Conservation (phyloP, 1,140 invertebrate species). For the Anoplophora glabripennis region DNA sequence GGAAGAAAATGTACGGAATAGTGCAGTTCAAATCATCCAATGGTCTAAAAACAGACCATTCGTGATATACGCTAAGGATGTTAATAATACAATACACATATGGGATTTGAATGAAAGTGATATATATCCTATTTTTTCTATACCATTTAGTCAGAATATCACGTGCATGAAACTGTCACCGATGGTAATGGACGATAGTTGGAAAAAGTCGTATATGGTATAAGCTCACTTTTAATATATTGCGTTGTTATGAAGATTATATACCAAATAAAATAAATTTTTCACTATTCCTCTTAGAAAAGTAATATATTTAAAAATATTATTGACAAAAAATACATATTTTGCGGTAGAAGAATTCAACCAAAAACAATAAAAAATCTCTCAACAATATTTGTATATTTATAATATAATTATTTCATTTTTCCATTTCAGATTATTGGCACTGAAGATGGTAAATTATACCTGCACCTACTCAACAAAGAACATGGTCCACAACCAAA, state of each 20-base stretch:
- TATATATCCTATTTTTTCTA: slow-evolving; percentile 39
- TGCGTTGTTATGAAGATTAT: slow-evolving; percentile 2
- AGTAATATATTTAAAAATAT: too few relatives aligned
- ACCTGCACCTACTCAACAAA: slow-evolving; percentile 37
- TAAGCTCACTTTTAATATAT: slow-evolving; percentile 22
- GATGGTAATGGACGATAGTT: slow-evolving; percentile 12
- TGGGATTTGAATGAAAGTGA: slow-evolving; percentile 46
- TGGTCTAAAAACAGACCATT: slow-evolving; percentile 45
- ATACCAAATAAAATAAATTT: too few relatives aligned
- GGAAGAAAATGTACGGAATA: slow-evolving; percentile 21
- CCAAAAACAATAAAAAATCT: too few relatives aligned
- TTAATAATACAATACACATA: slow-evolving; percentile 37
- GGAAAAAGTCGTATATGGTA: slow-evolving; percentile 41
- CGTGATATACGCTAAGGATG: slow-evolving; percentile 43
- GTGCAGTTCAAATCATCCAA: slow-evolving; percentile 33
- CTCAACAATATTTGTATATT: too few relatives aligned
- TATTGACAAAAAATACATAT: too few relatives aligned
- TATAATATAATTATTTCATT: too few relatives aligned
- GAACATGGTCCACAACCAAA: slow-evolving; percentile 34
- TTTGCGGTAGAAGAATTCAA: too few relatives aligned
- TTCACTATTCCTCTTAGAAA: too few relatives aligned
- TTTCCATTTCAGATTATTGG: slow-evolving; percentile 36
- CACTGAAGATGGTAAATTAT: slow-evolving; percentile 28
- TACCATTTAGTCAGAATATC: slow-evolving; percentile 39
- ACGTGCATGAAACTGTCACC: slow-evolving; percentile 37